Evolutionary conservation across 2,888 invertebrate species (phyloP), one percentile per base, ranked within the genome.

Genomic region (Apodemia mormo): DNA sequence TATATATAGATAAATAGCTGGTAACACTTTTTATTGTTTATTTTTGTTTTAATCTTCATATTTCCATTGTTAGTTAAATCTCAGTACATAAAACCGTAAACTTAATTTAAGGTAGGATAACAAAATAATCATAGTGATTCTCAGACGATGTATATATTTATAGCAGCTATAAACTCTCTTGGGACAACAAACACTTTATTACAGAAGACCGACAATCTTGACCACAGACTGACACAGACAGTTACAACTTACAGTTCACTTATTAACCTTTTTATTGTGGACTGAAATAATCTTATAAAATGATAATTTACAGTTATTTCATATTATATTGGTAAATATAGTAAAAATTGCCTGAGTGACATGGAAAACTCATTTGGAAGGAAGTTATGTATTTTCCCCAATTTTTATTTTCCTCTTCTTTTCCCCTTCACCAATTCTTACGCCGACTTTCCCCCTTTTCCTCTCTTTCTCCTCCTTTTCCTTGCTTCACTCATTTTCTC

Each of bases 111-210:
- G n/a, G 8, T 22, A 54, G 52, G 52, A 54, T 54, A 54, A 22
- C 52, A 54, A 54, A 8, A 54, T 54, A 7, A 54, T 54, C 22
- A 54, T 22, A 54, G 52, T 54, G 8, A 54, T 54, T 54, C 52
- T n/a, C 52, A 54, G 52, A 54, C 52, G 7, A 54, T 54, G 52
- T 49, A 22, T 22, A 54, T 54, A 54, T 54, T n/a, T 52, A 52
- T n/a, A 52, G n/a, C 52, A 52, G 52, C n/a, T n/a, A n/a, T 52
- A 52, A 52, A 52, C 52, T 52, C n/a, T n/a, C 52, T 52, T 6
- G 52, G n/a, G 52, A 52, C 52, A 52, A 52, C 52, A 52, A 52
- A n/a, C 52, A 52, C 52, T 52, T 52, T 52, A 52, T 52, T 52
- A 52, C 52, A 52, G n/a, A n/a, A 52, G 52, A n/a, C 52, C 52